A percentile compares a stretch with the other conserved stretches of the same genome.
Conservation (phyloP, 2,888 invertebrate species). For the Ceramica pisi region DNA sequence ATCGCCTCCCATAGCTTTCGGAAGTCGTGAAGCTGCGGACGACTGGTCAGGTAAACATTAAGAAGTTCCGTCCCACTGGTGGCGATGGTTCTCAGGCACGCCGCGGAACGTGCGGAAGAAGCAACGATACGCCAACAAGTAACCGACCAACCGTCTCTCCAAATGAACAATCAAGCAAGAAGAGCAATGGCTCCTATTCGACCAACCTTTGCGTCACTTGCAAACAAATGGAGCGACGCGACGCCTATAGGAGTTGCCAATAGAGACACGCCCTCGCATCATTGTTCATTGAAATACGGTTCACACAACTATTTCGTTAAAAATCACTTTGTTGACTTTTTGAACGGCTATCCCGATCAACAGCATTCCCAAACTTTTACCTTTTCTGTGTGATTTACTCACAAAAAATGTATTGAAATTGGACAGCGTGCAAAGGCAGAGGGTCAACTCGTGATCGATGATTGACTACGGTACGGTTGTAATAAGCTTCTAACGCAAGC, state of each 20-base stretch:
- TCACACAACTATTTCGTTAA: conserved; percentile 7
- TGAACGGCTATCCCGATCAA: conserved; percentile 2
- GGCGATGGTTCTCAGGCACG: conserved; percentile 77
- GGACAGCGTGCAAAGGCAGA: conserved; percentile 52
- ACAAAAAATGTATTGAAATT: conserved; percentile 55
- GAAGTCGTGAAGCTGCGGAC: conserved; percentile 44
- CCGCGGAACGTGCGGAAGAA: conserved; percentile 78
- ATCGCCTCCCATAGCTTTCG: conserved; percentile 18
- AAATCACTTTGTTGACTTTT: conserved; percentile 14
- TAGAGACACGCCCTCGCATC: conserved; percentile 55
- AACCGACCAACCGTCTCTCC: conserved; percentile 62
- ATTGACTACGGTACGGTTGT: conserved; percentile 74
- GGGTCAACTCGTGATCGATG: conserved; percentile 79
- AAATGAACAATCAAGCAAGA: conserved; percentile 59
- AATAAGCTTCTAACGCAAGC: conserved; percentile 70
- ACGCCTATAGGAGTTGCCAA: conserved; percentile 60
- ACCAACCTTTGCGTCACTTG: conserved; percentile 26
- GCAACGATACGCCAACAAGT: conserved; percentile 65
- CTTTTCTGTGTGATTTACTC: conserved; percentile 56
- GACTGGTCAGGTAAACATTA: conserved; percentile 62
- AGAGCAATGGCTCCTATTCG: conserved; percentile 43
- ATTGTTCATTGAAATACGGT: conserved; percentile 23
- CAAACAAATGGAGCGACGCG: conserved; percentile 26
- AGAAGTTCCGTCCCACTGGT: conserved; percentile 62
- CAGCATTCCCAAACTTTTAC: conserved; percentile 30